Conservation (phyloP, 1,140 invertebrate genomes). For the Zaprionus gabonicus region DNA sequence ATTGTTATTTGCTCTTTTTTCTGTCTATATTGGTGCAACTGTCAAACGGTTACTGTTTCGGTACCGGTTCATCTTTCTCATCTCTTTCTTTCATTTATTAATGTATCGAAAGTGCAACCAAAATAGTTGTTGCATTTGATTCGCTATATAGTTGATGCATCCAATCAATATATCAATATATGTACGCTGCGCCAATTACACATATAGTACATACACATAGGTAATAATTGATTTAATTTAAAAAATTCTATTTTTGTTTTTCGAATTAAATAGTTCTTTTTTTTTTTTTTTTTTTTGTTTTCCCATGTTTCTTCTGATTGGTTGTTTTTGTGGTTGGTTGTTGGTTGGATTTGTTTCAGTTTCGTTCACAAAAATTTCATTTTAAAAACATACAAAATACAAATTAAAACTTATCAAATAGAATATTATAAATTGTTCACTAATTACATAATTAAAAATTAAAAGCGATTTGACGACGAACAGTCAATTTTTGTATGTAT, state of each 20-base stretch:
- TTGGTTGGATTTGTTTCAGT: slow-evolving; percentile 10
- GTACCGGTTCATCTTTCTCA: slow-evolving; percentile 11
- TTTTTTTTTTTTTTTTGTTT: slow-evolving; percentile 17
- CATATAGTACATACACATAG: slow-evolving; percentile 38
- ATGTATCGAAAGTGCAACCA: slow-evolving; percentile 54
- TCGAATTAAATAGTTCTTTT: slow-evolving; percentile 31
- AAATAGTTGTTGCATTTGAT: slow-evolving; percentile 51
- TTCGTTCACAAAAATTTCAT: slow-evolving; percentile 34
- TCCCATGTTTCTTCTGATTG: slow-evolving; percentile 35
- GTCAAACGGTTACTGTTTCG: slow-evolving; percentile 41
- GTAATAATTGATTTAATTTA: slow-evolving; percentile 67
- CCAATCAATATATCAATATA: slow-evolving; percentile 24
- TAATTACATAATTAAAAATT: slow-evolving; percentile 80
- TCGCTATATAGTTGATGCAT: slow-evolving; percentile 12
- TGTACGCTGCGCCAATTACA: slow-evolving; percentile 29
- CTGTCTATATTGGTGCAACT: slow-evolving; percentile 56
- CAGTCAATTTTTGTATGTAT: slow-evolving; percentile 34
- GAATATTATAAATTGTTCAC: slow-evolving; percentile 56
- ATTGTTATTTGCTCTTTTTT: slow-evolving; percentile 54
- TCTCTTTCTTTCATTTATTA: slow-evolving; percentile 26
- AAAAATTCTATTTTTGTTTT: slow-evolving; percentile 54
- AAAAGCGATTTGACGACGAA: slow-evolving; percentile 61
- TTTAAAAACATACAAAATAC: slow-evolving; percentile 68
- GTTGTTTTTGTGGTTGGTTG: slow-evolving; percentile 19
- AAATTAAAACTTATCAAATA: slow-evolving; percentile 62